A percentile compares a stretch with the other conserved stretches of the same genome.
These are phyloP conservation scores for Heliconius charithonia DNA, from an alignment of 2,888 invertebrate species.

Conservation along the genomic window DNA sequence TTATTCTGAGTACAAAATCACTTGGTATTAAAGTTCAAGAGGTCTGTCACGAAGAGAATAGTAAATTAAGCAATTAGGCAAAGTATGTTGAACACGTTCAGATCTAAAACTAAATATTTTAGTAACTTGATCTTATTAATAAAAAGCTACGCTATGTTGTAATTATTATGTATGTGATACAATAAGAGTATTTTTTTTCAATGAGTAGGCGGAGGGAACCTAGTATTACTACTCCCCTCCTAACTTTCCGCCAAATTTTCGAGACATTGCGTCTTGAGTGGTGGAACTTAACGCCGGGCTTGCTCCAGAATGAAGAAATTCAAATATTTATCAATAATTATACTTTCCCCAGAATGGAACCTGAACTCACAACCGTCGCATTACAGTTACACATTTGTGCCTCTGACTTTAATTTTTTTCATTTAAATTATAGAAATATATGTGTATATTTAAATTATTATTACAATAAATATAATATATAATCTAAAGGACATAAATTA, in stretches of 20 bases:
- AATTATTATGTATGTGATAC: background rate
- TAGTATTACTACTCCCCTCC: too few relatives aligned
- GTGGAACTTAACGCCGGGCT: too few relatives aligned
- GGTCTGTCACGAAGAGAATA: constrained; percentile 1
- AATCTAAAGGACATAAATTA: too few relatives aligned
- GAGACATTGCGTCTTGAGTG: too few relatives aligned
- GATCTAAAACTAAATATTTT: background rate
- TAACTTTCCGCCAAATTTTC: too few relatives aligned
- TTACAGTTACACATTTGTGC: too few relatives aligned
- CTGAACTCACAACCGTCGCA: too few relatives aligned
- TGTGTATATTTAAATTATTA: background rate
- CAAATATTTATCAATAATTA: too few relatives aligned
- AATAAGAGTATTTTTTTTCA: background rate
- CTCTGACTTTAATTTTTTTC: too few relatives aligned
- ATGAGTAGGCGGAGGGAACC: too few relatives aligned
- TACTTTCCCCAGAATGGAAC: too few relatives aligned
- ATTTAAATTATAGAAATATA: background rate
- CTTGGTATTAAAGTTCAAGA: background rate
- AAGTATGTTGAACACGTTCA: background rate
- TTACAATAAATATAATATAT: background rate
- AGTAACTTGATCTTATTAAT: background rate
- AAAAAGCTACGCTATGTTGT: background rate
- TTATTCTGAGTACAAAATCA: background rate
- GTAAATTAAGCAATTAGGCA: constrained; percentile 2
- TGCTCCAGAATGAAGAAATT: too few relatives aligned